Evolutionary conservation across 2,888 invertebrate genomes (phyloP).

Genomic region (Archips crataeganus): DNA sequence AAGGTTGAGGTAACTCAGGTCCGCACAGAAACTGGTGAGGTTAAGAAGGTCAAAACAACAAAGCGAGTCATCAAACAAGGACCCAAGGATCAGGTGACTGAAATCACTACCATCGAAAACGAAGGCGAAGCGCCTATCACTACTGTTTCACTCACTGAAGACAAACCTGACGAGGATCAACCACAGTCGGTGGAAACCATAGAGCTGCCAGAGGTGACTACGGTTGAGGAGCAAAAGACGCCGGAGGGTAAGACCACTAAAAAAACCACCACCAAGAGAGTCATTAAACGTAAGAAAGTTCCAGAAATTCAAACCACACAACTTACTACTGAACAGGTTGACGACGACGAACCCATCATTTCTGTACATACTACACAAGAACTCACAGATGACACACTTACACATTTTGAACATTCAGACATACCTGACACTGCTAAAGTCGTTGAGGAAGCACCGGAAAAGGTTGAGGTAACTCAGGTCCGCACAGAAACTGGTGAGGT

Average conservation of each 20-base stretch:
- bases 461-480: neutral
- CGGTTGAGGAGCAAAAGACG: neutral
- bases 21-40: neutral
- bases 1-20: neutral
- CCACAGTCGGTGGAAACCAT: neutral
- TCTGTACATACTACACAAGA: neutral
- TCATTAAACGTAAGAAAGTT: neutral
- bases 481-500: neutral
- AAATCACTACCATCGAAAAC: neutral
- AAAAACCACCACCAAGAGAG: neutral
- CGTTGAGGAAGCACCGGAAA: neutral
- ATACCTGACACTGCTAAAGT: neutral
- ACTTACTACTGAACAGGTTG: neutral
- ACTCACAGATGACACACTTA: neutral
- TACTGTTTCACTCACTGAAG: neutral
- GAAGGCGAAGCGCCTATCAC: neutral
- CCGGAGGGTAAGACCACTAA: neutral
- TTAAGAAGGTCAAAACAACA: neutral
- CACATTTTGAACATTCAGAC: neutral
- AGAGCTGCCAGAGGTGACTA: neutral
- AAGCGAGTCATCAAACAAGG: neutral
- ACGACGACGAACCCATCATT: neutral
- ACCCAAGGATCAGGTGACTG: neutral
- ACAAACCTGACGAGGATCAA: neutral
- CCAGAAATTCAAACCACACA: neutral